Evolutionary conservation across 1,140 invertebrate genomes (phyloP).

Genomic region (Tetramorium parvispinum): DNA sequence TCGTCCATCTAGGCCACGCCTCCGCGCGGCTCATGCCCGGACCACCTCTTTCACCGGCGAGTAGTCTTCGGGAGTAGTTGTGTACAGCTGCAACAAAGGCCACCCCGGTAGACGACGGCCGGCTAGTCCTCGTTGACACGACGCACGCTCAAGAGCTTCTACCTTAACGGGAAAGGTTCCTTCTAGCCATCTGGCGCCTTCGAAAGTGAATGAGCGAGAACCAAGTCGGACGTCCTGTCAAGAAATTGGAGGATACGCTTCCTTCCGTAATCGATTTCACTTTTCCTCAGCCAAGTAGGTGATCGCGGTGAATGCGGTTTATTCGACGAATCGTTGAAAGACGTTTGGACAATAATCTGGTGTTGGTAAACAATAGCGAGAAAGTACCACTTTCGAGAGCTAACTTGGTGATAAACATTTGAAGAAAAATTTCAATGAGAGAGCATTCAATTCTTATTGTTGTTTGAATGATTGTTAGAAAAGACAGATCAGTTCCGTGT

Average conservation of each 20-base stretch:
- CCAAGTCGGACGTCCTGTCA: neutral
- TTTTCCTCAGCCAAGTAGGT: slow-evolving; percentile 1
- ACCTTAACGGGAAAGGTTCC: slow-evolving; percentile 50
- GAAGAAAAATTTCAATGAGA: neutral
- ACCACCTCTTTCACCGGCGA: slow-evolving; percentile 66
- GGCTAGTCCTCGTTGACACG: slow-evolving; percentile 81
- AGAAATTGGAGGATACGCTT: neutral
- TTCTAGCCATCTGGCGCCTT: slow-evolving; percentile 34
- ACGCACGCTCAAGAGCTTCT: slow-evolving; percentile 79
- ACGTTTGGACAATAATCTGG: neutral
- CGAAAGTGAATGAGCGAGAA: slow-evolving; percentile 18
- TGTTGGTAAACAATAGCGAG: slow-evolving; percentile 1
- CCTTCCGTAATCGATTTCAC: neutral
- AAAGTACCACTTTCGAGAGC: neutral
- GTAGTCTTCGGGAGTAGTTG: slow-evolving; percentile 65
- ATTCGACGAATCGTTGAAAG: neutral
- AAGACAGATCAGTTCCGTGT: slow-evolving; percentile 16
- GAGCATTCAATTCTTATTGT: neutral
- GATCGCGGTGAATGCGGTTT: neutral
- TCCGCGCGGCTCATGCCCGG: slow-evolving; percentile 33
- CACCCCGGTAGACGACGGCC: slow-evolving; percentile 70
- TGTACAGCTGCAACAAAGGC: slow-evolving; percentile 75
- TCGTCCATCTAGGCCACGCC: slow-evolving; percentile 72
- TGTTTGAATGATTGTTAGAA: slow-evolving; percentile 10
- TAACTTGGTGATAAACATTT: neutral